Evolutionary conservation across 2,888 invertebrate genomes (phyloP).

Genomic region (Chironomus riparius): DNA sequence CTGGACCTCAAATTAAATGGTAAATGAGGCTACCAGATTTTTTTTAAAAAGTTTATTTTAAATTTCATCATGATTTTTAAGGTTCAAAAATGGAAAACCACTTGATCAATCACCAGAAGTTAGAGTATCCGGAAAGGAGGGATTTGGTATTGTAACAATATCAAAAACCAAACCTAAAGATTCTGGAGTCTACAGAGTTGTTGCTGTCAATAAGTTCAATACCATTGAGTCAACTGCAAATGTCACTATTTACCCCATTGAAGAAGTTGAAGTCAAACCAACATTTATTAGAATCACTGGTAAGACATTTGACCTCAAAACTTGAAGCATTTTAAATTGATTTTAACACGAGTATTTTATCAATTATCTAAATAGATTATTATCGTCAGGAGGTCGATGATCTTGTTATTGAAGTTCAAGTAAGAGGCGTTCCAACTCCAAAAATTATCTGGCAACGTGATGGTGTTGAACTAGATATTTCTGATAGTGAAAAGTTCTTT

Average conservation of each 20-base stretch:
- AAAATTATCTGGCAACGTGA: conserved; percentile 70
- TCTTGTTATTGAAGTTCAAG: conserved; percentile 65
- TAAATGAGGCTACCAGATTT: no score
- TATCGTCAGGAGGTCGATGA: conserved; percentile 66
- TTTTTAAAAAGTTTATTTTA: no score
- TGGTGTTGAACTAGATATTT: conserved; percentile 48
- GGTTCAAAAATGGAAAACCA: conserved; percentile 53
- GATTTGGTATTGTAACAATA: conserved; percentile 49
- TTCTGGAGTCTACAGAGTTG: conserved; percentile 57
- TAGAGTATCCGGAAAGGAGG: conserved; percentile 47
- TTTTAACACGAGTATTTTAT: background rate
- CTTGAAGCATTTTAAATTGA: no score
- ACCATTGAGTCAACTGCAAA: conserved; percentile 59
- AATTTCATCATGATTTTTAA: background rate
- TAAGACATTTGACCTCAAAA: conserved; percentile 34
- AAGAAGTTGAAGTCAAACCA: conserved; percentile 61
- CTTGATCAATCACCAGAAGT: conserved; percentile 41
- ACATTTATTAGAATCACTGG: conserved; percentile 65
- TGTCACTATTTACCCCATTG: conserved; percentile 64
- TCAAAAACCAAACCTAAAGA: conserved; percentile 52
- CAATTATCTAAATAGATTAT: conserved; percentile 46
- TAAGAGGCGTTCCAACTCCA: conserved; percentile 63
- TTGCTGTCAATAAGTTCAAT: conserved; percentile 65
- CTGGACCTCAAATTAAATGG: conserved; percentile 65
- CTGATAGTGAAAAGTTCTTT: conserved; percentile 49